Conservation (phyloP, 2,113 vertebrate genomes). For the Atherinomorus stipes region DNA sequence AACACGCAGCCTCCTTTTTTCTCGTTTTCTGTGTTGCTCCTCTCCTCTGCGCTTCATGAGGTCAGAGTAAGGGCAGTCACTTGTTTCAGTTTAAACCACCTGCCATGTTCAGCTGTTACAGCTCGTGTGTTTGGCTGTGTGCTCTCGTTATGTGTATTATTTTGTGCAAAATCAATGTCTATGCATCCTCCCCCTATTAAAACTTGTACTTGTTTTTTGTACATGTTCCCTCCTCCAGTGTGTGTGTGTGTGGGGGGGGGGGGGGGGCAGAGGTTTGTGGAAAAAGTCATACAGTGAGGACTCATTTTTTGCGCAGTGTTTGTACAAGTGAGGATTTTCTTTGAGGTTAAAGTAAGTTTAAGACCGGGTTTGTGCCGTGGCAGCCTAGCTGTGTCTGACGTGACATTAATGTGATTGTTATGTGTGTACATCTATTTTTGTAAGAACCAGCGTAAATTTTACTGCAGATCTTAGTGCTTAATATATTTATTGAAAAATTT, state of each 20-base stretch:
- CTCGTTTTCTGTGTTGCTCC: constrained; percentile 4
- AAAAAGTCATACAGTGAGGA: not conserved
- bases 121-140: not conserved
- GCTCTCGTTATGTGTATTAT: not conserved
- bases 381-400: no score
- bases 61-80: constrained; percentile 55
- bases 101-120: constrained; percentile 60
- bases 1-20: constrained; percentile 9
- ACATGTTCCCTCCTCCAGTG: no score
- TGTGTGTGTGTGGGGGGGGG: no score
- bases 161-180: not conserved
- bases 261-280: no score
- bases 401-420: no score
- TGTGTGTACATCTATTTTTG: no score
- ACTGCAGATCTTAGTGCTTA: no score
- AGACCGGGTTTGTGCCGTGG: no score
- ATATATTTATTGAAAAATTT: no score
- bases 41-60: constrained; percentile 12
- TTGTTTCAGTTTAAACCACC: constrained; percentile 53
- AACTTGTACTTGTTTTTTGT: no score
- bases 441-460: no score
- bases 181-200: not conserved
- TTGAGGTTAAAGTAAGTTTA: no score
- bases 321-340: not conserved
- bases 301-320: not conserved